phyloP scores from a whole-genome alignment of 2,113 vertebrate species.

The Takifugu bimaculatus region DNA sequence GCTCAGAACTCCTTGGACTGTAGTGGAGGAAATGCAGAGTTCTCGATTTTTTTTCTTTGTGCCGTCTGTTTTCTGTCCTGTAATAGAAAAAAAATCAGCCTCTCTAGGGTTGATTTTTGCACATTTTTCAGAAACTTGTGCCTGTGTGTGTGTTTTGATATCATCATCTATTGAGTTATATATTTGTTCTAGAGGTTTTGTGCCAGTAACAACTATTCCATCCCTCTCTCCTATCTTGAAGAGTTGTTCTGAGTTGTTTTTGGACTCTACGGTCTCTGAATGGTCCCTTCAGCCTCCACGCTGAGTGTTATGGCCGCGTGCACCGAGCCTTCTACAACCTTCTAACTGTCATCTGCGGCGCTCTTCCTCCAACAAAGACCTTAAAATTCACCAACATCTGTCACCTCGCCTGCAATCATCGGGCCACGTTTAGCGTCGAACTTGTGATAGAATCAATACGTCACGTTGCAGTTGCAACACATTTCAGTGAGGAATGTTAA shows the following conservation, averaged over 20 bases:
- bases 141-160: not conserved
- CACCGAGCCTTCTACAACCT: slow-evolving; percentile 13
- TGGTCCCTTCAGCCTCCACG: slow-evolving; percentile 33
- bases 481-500: slow-evolving; percentile 9
- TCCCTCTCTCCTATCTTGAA: slow-evolving; percentile 11
- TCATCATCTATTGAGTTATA: not conserved
- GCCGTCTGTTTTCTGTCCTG: too few species aligned
- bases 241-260: slow-evolving; percentile 39
- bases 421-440: not conserved
- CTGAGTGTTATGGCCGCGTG: slow-evolving; percentile 25
- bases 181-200: slow-evolving; percentile 5
- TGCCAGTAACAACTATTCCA: slow-evolving; percentile 21
- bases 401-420: slow-evolving; percentile 25
- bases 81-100: slow-evolving; percentile 16
- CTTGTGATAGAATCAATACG: slow-evolving; percentile 7
- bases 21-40: too few species aligned
- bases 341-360: slow-evolving; percentile 27
- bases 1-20: too few species aligned
- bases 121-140: not conserved
- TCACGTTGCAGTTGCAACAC: slow-evolving; percentile 4
- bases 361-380: slow-evolving; percentile 23
- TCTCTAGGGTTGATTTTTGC: not conserved
- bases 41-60: too few species aligned
- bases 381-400: slow-evolving; percentile 2
- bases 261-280: slow-evolving; percentile 27